Evolutionary conservation across 2,113 vertebrate genomes (phyloP).

Genomic region (Columba livia): DNA sequence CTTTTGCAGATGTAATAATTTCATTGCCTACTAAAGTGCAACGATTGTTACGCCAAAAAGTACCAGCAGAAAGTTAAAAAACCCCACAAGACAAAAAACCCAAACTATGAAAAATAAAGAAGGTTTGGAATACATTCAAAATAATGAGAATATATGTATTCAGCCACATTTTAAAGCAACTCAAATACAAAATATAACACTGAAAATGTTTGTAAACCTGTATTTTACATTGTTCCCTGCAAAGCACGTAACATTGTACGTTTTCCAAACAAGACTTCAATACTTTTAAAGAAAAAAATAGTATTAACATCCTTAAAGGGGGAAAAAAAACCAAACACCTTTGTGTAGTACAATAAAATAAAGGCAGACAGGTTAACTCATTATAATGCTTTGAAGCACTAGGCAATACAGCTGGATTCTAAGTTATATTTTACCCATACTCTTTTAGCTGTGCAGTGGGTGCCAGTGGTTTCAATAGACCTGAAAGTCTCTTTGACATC

Average conservation of each 20-base stretch:
- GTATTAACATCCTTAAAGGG: not conserved
- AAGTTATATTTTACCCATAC: not conserved
- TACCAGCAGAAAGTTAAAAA: not conserved
- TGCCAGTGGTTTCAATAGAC: not conserved
- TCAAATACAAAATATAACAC: not conserved
- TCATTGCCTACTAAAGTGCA: conserved; percentile 18
- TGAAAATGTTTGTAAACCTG: not conserved
- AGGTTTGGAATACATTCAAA: not conserved
- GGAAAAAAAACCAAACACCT: not conserved
- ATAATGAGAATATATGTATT: not conserved
- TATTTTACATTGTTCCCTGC: not conserved
- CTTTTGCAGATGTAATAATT: not conserved
- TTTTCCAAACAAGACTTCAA: not conserved
- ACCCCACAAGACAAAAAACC: not conserved
- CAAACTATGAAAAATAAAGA: not conserved
- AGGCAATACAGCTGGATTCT: not conserved
- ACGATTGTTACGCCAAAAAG: not conserved
- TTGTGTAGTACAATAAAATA: not conserved
- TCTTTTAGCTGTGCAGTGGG: not conserved
- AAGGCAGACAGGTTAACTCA: not conserved
- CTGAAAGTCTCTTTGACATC: not conserved
- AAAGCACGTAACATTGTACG: not conserved
- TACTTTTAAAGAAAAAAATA: not conserved
- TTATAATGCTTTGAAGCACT: not conserved
- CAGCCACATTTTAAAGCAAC: not conserved